Evolutionary conservation across 2,797 vertebrate genomes (phyloP).

Genomic region (Pipistrellus pipistrellus): DNA sequence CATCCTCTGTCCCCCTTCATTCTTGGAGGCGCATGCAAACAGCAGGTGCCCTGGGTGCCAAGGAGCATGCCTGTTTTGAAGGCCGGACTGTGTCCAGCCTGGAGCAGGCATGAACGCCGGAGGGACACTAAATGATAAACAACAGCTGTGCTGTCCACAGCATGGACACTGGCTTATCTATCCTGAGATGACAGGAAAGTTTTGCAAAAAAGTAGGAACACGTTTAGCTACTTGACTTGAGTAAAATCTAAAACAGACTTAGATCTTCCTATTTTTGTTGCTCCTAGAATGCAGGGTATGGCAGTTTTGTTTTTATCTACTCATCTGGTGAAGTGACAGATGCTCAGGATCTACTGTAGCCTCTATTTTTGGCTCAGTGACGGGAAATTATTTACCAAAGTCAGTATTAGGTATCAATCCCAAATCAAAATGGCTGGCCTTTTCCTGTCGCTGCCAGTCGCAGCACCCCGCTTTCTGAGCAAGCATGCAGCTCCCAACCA

Average conservation of each 20-base stretch:
- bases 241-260: not conserved
- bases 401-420: not conserved
- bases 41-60: not conserved
- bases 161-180: not conserved
- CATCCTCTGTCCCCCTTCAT: not conserved
- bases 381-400: not conserved
- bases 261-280: not conserved
- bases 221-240: not conserved
- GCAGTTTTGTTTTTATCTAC: not conserved
- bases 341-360: not conserved
- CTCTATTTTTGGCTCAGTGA: not conserved
- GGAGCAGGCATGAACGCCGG: not conserved
- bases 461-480: rapidly evolving
- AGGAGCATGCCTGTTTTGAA: no score
- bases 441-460: not conserved
- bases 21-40: not conserved
- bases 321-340: not conserved
- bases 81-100: not conserved
- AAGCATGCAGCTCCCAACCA: rapidly evolving
- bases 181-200: not conserved
- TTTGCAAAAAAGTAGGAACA: not conserved
- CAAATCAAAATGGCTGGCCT: not conserved
- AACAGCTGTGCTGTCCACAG: not conserved
- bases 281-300: not conserved
- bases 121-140: not conserved